phyloP scores from a whole-genome alignment of 2,888 invertebrate species.

The Polyommatus iphigenia region DNA sequence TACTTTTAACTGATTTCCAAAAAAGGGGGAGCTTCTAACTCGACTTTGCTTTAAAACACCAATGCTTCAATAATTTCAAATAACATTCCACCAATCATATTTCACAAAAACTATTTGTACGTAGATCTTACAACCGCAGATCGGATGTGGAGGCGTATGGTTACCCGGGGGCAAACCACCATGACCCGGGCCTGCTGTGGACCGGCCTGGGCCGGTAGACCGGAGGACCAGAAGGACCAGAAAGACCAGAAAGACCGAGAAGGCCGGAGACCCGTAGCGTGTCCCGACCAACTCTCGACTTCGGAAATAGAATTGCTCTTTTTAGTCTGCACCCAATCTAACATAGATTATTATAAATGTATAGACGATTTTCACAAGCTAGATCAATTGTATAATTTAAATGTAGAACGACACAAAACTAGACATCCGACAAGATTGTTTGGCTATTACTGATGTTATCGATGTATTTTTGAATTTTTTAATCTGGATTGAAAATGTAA shows the following conservation, averaged over 20 bases:
- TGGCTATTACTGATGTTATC: constrained; percentile 10
- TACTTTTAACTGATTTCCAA: not conserved
- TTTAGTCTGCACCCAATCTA: not conserved
- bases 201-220: constrained; percentile 77
- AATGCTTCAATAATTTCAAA: not conserved
- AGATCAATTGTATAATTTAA: not conserved
- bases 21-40: not conserved
- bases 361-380: constrained; percentile 14
- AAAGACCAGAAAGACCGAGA: not conserved
- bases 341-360: constrained; percentile 9
- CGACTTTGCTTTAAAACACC: not conserved
- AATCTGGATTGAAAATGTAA: not conserved
- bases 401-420: not conserved
- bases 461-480: not conserved
- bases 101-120: constrained; percentile 63
- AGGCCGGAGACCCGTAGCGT: not conserved
- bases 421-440: constrained; percentile 8
- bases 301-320: constrained; percentile 8
- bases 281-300: not conserved
- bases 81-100: constrained; percentile 15
- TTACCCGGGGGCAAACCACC: constrained; percentile 81
- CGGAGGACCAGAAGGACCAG: not conserved
- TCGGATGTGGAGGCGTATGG: constrained; percentile 80
- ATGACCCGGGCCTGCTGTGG: constrained; percentile 84
- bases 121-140: constrained; percentile 81